Percentiles rank a stretch among this genome's conserved stretches.
Evolutionary conservation across 2,113 vertebrate genomes (phyloP).

Genomic region (Platichthys stellatus): DNA sequence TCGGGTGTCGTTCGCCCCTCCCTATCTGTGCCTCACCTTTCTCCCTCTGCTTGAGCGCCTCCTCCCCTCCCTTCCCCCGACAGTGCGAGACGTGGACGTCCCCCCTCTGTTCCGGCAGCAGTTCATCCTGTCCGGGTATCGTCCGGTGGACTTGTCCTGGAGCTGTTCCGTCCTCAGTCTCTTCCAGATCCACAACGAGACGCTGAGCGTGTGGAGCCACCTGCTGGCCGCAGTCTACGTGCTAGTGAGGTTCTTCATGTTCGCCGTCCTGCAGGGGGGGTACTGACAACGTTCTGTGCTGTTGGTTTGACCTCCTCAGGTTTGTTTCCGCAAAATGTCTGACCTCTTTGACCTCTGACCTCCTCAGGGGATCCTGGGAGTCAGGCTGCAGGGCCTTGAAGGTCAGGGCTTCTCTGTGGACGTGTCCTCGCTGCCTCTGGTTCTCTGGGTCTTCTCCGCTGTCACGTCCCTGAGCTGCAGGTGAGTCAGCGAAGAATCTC

Average conservation of each 20-base stretch:
- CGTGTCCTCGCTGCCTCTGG: conserved; percentile 82
- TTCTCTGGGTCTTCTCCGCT: conserved; percentile 85
- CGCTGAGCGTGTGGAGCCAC: conserved; percentile 92
- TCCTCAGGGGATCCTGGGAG: conserved; percentile 84
- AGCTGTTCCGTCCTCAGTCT: conserved; percentile 89
- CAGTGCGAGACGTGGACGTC: conserved; percentile 84
- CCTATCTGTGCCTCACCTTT: not conserved
- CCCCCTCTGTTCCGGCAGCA: conserved; percentile 89
- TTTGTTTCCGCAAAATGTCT: not conserved
- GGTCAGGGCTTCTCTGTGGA: conserved; percentile 75
- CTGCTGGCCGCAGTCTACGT: conserved; percentile 83
- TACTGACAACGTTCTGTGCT: conserved; percentile 1
- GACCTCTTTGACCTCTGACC: conserved; percentile 67
- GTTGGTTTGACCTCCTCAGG: not conserved
- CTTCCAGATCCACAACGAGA: conserved; percentile 94
- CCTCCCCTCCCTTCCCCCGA: conserved; percentile 81
- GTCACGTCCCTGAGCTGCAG: conserved; percentile 87
- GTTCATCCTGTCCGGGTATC: conserved; percentile 89
- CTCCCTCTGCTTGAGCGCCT: conserved; percentile 45
- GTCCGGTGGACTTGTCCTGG: conserved; percentile 86
- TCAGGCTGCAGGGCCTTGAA: conserved; percentile 66
- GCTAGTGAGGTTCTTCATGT: conserved; percentile 37
- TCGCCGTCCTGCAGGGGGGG: conserved; percentile 61
- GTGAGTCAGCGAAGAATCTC: conserved; percentile 26
- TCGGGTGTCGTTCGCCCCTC: conserved; percentile 45